Evolutionary conservation across 1,140 invertebrate species (phyloP), one percentile per base, ranked within the genome.

Genomic region (Tetramorium simillimum): DNA sequence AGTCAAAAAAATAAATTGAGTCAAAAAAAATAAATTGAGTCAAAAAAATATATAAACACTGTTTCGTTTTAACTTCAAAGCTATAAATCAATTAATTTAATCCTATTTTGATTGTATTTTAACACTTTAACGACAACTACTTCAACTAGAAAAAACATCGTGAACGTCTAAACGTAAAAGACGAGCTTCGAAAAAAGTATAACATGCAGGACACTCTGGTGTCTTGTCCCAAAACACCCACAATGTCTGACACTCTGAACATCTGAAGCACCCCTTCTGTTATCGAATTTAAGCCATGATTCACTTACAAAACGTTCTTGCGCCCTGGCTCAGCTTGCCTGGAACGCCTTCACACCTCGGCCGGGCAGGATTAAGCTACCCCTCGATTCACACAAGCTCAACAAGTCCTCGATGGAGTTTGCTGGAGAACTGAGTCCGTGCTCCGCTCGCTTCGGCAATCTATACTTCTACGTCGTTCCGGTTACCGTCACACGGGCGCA

Each of bases 391-490:
- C 60, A 67, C 77, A 81, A 87, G 75, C 90, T 93, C 92, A 93
- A 94, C 93, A 93, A 93, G 93, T 93, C 91, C 91, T 88, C 90
- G 89, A 70, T 89, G 93, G 87, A 90, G 92, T 85, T 90, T 86
- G 88, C 85, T 91, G 87, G 89, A 93, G 92, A 86, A 93, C 91
- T 94, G 92, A 92, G 90, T 88, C 80, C 69, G 82, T 92, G 86
- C 82, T 49, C 85, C 86, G 84, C 69, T 77, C 21, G 69, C 89
- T 81, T 86, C 72, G 89, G 82, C 92, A 93, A 94, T 94, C 93
- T 94, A 94, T 94, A 94, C 93, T 93, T 90, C 80, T 78, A 88
- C 90, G 90, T 86, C 82, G 92, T 91, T 93, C 90, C 86, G 89
- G 86, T 91, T 89, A 75, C 89, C 89, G 72, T 92, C 89, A 87